Evolutionary conservation across 1,140 invertebrate species (phyloP).

Genomic region (Orchestia grillus): DNA sequence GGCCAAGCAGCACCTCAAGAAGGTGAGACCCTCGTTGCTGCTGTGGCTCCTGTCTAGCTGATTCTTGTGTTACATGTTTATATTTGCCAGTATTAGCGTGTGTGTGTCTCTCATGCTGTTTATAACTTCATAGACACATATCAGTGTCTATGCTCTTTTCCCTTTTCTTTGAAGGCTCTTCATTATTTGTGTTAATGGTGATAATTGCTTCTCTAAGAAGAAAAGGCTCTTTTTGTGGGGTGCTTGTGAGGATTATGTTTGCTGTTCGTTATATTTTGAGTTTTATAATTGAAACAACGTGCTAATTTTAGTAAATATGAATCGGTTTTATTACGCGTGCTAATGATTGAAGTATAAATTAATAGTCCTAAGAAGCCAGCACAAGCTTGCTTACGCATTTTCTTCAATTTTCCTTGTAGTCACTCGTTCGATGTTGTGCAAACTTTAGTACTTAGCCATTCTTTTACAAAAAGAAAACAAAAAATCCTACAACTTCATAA

Average conservation of each 20-base stretch:
- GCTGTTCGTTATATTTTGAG: not conserved
- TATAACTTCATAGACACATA: too few species aligned
- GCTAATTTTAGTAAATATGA: not conserved
- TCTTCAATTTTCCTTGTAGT: not conserved
- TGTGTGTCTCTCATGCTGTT: too few species aligned
- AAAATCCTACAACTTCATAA: too few species aligned
- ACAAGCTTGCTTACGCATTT: not conserved
- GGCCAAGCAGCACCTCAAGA: conserved; percentile 90
- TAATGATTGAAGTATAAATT: not conserved
- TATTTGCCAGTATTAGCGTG: too few species aligned
- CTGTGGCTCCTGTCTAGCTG: too few species aligned
- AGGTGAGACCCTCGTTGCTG: conserved; percentile 71
- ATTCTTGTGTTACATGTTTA: too few species aligned
- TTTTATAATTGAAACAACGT: not conserved
- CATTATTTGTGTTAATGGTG: too few species aligned
- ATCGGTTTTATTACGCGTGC: not conserved
- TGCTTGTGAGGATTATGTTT: not conserved
- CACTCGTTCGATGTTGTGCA: not conserved
- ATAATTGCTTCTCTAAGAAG: too few species aligned
- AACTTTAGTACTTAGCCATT: not conserved
- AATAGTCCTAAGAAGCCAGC: not conserved
- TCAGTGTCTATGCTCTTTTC: too few species aligned
- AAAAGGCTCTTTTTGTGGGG: too few species aligned
- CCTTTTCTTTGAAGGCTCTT: too few species aligned
- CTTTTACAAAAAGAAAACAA: not conserved